Base-by-base conservation (phyloP, 30 jellyfish, hydroid and myxozoan genomes). In the Catostylus mosaicus region DNA sequence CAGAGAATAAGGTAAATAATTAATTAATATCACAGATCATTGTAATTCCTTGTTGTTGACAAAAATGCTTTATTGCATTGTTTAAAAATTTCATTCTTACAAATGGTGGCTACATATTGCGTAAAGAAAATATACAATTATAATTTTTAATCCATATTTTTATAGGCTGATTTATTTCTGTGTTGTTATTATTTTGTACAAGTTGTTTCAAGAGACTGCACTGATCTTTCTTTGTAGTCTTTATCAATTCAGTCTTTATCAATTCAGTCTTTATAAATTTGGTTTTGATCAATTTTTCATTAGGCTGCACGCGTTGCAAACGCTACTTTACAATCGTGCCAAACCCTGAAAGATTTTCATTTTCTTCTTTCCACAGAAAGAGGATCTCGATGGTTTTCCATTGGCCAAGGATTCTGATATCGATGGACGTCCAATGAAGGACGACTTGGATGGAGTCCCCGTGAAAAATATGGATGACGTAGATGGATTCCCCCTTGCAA, bases 391-490 rank as follows among this genome's bases (percentile, higher is more conserved):
- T 62, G 97, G 91, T 20, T 80, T 91, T 30, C 98, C 96, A 19
- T 60, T 86, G 31, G 89, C 78, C 31, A 76, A 86, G 40, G 88
- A 76, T 26, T 34, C 76, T 2, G 95, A 70, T 61, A 71, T 91
- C 12, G 96, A 84, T 70, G 96, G 98, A 19, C 75, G 68, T 9
- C 96, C 98, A 20, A 30, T 87, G 54, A 75, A 73, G 33, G 96
- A 91, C 35, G 98, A 91, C 75, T 63, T 84, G 8, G 98, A 91
- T 73, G 98, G 97, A 22, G 52, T 90, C 7, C 97, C 97, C 34
- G 52, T 90, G 7, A 86, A 56, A 4, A 75, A 48, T 31, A 76
- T 31, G 33, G 94, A 77, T 24, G 84, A 60, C 72, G 66, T 93
- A 14, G 98, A 87, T 67, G 98, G 98, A 20, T 64, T 93, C 35